phyloP scores from a whole-genome alignment of 2,113 vertebrate species.

The Brachionichthys hirsutus region DNA sequence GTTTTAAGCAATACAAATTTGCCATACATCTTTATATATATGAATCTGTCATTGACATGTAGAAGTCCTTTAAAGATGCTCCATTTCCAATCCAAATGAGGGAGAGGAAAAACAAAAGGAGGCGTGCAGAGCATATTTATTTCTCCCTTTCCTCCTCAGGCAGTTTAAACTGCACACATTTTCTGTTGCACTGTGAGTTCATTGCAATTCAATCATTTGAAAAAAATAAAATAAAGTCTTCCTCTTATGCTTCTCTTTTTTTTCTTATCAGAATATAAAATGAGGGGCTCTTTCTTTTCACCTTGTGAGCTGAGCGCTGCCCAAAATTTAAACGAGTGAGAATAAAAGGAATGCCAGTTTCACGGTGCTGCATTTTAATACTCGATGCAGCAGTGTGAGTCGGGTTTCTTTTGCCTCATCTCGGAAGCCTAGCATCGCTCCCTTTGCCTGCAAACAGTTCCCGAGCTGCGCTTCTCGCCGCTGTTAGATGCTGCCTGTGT shows the following conservation, averaged over 20 bases:
- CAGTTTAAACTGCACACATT: constrained; percentile 65
- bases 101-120: constrained; percentile 52
- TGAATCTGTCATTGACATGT: constrained; percentile 25
- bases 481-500: constrained; percentile 12
- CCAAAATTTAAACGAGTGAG: constrained; percentile 53
- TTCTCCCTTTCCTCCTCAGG: constrained; percentile 48
- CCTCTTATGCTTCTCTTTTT: constrained; percentile 29
- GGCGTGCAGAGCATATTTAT: constrained; percentile 62
- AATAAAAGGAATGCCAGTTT: constrained; percentile 37
- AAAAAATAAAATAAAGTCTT: constrained; percentile 69
- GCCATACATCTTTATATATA: background rate
- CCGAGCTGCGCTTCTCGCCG: constrained; percentile 19
- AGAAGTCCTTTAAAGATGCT: constrained; percentile 39
- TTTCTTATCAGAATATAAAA: constrained; percentile 18
- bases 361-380: constrained; percentile 55
- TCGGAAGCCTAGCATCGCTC: constrained; percentile 34
- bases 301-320: constrained; percentile 58
- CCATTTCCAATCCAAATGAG: constrained; percentile 47
- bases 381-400: constrained; percentile 28
- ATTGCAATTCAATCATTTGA: constrained; percentile 74
- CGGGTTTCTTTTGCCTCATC: constrained; percentile 55
- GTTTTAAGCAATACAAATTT: constrained; percentile 1
- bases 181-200: constrained; percentile 57
- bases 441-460: constrained; percentile 52
- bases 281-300: constrained; percentile 56